Evolutionary conservation across 2,113 vertebrate genomes (phyloP), one percentile per base, ranked within the genome.

Genomic region (Micronisus gabar): DNA sequence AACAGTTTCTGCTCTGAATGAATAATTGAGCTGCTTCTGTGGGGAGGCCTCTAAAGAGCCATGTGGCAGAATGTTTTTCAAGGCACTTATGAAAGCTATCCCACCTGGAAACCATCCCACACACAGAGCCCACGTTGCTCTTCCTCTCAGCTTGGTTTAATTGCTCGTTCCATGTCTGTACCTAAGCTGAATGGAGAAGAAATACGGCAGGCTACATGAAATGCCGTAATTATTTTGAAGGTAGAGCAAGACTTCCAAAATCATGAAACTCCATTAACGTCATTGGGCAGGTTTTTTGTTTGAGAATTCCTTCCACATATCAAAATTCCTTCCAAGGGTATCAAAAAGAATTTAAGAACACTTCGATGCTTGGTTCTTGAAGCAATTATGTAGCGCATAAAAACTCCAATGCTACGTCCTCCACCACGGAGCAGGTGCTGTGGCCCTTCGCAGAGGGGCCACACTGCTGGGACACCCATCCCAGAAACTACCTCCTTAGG

Each of bases 21-120:
- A 97, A 93, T 97, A 98, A 97, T 97, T 96, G 96, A 97, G 97
- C 95, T 96, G 83, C 87, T 97, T 97, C 96, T 94, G 94, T 76
- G 86, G 96, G 86, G 96, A 95, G 88, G 90, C 95, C 90, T 97
- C 93, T 74, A 62, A 97, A 97, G 94, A 96, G 40, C 93, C 86
- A 41, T 61, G 96, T 61, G 88, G 78, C 68, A 91, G 94, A 92
- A 91, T 93, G 93, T 66, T 95, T 97, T 97, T 96, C 86, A 25
- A 97, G 96, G 94, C 87, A 48, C 55, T 96, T 91, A 53, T 85
- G 95, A 97, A 97, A 97, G 87, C 91, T 45, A 72, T 59, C 95
- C 88, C 96, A 96, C 90, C 95, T 97, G 96, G 97, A 97, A 91
- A 85, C 90, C 94, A 92, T 94, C 89, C 95, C 87, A 94, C 95